phyloP scores from a whole-genome alignment of 2,888 invertebrate species.

The Muscina levida region DNA sequence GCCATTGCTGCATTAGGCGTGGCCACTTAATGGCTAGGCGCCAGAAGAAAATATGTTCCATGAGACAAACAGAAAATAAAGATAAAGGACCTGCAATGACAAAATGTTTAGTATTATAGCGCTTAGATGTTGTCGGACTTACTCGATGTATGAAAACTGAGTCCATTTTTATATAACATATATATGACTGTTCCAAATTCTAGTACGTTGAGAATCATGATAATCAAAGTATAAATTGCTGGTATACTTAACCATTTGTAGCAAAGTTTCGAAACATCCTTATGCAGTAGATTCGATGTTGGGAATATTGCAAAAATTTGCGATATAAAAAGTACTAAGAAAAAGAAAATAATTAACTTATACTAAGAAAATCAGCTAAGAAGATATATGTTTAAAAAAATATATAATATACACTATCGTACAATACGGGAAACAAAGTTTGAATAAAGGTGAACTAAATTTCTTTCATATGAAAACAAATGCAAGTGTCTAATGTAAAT shows the following conservation, averaged over 20 bases:
- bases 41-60: constrained; percentile 76
- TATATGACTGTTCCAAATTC: constrained; percentile 73
- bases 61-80: constrained; percentile 72
- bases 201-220: constrained; percentile 70
- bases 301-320: constrained; percentile 77
- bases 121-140: constrained; percentile 35
- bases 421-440: no score
- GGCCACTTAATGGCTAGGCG: constrained; percentile 77
- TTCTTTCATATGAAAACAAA: no score
- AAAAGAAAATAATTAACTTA: no score
- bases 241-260: constrained; percentile 74
- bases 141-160: constrained; percentile 75
- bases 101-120: no score
- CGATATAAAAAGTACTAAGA: constrained; percentile 74
- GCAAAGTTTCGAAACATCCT: constrained; percentile 69
- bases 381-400: no score
- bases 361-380: no score
- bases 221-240: constrained; percentile 69
- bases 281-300: constrained; percentile 70
- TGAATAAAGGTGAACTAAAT: no score
- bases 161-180: constrained; percentile 69
- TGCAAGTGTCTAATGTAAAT: no score
- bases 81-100: constrained; percentile 70
- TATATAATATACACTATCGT: no score
- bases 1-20: constrained; percentile 74